Conservation (phyloP, 2,888 invertebrate species). For the Caenorhabditis becei region DNA sequence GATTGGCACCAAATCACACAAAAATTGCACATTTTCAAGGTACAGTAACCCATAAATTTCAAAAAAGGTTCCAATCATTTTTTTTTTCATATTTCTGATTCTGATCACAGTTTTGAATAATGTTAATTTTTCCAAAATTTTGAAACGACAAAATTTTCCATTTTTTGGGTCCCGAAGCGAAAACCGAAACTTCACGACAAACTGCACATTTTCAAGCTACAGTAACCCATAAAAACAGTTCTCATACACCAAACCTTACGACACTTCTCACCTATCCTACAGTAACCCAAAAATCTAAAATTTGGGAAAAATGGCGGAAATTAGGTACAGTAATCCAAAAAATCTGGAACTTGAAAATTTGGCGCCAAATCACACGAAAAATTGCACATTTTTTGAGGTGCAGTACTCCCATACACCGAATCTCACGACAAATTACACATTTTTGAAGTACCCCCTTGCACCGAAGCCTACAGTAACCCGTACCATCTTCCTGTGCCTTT, state of each 20-base stretch:
- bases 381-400: not conserved
- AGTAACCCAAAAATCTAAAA: not conserved
- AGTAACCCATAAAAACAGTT: not conserved
- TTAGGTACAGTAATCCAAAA: not conserved
- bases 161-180: too few species aligned
- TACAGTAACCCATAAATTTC: not conserved
- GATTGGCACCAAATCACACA: not conserved
- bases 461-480: not conserved
- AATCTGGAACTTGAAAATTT: not conserved
- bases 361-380: too few species aligned
- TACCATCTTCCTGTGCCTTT: constrained; percentile 25
- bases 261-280: not conserved
- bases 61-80: too few species aligned
- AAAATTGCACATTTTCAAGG: not conserved
- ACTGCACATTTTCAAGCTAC: too few species aligned
- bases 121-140: not conserved
- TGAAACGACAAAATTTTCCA: not conserved
- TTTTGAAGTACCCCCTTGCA: too few species aligned
- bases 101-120: not conserved
- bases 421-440: not conserved
- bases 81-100: not conserved
- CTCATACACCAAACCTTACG: not conserved
- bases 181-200: too few species aligned
- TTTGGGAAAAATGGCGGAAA: too few species aligned
- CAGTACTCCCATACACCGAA: not conserved